Conservation (phyloP, 2,797 vertebrate genomes). For the Enteromius afrohamiltoni region DNA sequence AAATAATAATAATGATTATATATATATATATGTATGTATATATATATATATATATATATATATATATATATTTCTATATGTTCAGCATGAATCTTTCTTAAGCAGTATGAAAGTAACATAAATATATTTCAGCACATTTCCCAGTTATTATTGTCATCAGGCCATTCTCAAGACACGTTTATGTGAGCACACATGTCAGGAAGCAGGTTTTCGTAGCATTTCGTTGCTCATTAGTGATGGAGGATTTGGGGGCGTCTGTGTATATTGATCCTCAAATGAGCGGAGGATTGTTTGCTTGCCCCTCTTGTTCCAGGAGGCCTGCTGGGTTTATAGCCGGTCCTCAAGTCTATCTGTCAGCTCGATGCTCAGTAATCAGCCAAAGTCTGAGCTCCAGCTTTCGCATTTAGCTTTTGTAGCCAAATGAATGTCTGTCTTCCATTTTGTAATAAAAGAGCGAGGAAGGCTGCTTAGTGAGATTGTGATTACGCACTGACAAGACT, state of each 20-base stretch:
- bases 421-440: conserved; percentile 53
- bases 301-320: conserved; percentile 48
- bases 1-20: too few species aligned
- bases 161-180: neutral
- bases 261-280: conserved; percentile 44
- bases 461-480: conserved; percentile 56
- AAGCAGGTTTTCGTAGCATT: conserved; percentile 33
- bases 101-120: neutral
- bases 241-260: conserved; percentile 9
- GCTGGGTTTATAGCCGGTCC: conserved; percentile 29
- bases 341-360: conserved; percentile 48
- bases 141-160: neutral
- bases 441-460: conserved; percentile 51
- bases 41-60: too few species aligned
- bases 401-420: conserved; percentile 48
- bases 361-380: conserved; percentile 23
- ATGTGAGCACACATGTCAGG: neutral
- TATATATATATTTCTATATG: too few species aligned
- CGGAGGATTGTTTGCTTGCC: conserved; percentile 52
- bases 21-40: too few species aligned
- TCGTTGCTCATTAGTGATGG: conserved; percentile 26
- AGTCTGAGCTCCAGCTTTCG: conserved; percentile 26
- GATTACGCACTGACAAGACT: conserved; percentile 50
- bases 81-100: neutral
- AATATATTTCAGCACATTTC: too few species aligned